Conservation (phyloP, 2,113 vertebrate genomes). For the Plestiodon gilberti region DNA sequence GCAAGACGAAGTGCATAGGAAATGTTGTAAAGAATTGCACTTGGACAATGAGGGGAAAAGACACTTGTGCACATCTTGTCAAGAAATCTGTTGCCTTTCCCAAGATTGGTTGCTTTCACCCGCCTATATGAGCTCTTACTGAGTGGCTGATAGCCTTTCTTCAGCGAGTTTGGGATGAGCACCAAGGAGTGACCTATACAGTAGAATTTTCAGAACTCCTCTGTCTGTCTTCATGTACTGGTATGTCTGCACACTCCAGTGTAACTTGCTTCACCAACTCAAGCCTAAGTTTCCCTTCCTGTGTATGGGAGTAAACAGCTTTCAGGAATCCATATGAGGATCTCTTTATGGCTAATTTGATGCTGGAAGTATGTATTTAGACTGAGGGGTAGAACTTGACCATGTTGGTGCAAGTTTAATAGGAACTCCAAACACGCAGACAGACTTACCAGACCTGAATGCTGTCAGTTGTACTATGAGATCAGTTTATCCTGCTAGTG, state of each 20-base stretch:
- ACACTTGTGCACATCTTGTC: no score
- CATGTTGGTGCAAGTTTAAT: constrained; percentile 38
- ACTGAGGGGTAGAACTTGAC: constrained; percentile 51
- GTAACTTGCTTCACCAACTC: not conserved
- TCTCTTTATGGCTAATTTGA: constrained; percentile 63
- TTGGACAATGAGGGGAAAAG: not conserved
- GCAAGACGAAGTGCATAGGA: not conserved
- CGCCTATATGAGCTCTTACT: not conserved
- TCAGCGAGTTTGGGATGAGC: not conserved
- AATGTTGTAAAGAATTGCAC: not conserved
- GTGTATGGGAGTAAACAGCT: constrained; percentile 53
- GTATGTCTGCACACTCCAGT: constrained; percentile 26
- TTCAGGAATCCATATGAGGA: constrained; percentile 56
- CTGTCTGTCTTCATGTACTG: not conserved
- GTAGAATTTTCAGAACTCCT: not conserved
- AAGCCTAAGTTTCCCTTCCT: constrained; percentile 12
- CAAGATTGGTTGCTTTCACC: constrained; percentile 3
- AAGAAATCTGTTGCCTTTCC: constrained; percentile 3
- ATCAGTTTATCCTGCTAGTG: constrained; percentile 65
- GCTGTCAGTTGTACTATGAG: constrained; percentile 63
- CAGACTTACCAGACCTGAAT: constrained; percentile 71
- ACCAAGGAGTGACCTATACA: accelerated
- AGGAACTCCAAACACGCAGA: constrained; percentile 53
- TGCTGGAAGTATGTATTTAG: constrained; percentile 56
- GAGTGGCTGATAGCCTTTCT: not conserved